Evolutionary conservation across 2,113 vertebrate species (phyloP), one percentile per base, ranked within the genome.

Genomic region (Xiphophorus couchianus): DNA sequence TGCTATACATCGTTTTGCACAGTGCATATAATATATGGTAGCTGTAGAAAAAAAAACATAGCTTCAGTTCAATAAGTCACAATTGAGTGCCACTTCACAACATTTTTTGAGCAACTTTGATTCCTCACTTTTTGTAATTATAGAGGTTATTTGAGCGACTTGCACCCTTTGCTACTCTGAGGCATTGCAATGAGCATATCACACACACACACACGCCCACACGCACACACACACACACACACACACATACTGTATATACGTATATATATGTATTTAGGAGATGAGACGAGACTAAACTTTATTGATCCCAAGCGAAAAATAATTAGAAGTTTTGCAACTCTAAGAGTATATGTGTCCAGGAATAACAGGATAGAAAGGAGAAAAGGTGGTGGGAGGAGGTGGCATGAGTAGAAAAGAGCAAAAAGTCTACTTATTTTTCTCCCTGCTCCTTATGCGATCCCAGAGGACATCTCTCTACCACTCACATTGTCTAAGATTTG

Each of bases 391-490:
- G 60, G 48, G 69, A 27, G 1, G 37, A 17, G n/a, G n/a, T 39
- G n/a, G n/a, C 48, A 33, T 33, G 31, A 39, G 33, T n/a, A 78
- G 30, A 71, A 30, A 11, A 72, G 8, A 79, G 69, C 62, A 62
- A 73, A 71, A 63, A 77, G 80, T 69, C 84, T 72, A 80, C 54
- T 86, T 83, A 44, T 71, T 76, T 86, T 88, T 72, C 84, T 81
- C 82, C 66, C 61, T 78, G 75, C 69, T 84, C 64, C 86, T 83
- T 81, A 84, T 86, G 81, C 88, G 84, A 86, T 86, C 88, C 83
- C 84, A 72, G 60, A 86, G 88, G 91, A 83, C 85, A 75, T 85
- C 82, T 86, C 67, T 71, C 74, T 85, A 74, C 74, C 84, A 71
- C 82, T 69, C 74, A 28, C 44, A 85, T 87, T 89, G 85, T 89